Base-by-base conservation (phyloP, 1,140 invertebrate species). In the Cyphomyrmex costatus region DNA sequence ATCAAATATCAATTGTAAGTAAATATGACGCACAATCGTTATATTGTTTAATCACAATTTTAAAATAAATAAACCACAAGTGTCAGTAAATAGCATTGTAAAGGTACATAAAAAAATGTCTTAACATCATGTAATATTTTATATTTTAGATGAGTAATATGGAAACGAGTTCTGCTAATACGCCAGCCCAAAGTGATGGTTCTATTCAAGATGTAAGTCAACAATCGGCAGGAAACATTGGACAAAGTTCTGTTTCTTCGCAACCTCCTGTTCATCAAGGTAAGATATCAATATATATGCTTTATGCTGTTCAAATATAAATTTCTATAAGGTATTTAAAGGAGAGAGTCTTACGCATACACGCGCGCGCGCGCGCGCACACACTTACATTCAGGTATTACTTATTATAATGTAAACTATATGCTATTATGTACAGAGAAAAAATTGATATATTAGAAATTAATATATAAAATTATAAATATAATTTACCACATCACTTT, bases 1-100 rank as follows among this genome's bases (percentile, higher is more conserved):
- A 95, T 91, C 94, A 95, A 88, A 94, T 95, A 92, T 94, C 94
- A 68, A 94, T 95, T 90, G 95, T 95, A 92, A 90, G 92, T 88
- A 65, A 53, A 80, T 66, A 74, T 65, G 12, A 46, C 0, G 1
- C 21, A n/a, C 2, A 21, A 21, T 42, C 6, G 1, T 61, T 46
- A 19, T 42, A 24, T 36, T 46, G 49, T 46, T 42, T 42, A 42
- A 42, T 42, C 10, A 42, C 36, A 42, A 42, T 42, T 10, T 42
- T 42, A 8, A 36, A 36, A 36, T 42, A 42, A 8, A 3, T 36
- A 42, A 42, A 42, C 8, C 19, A 53, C 51, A 19, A 19, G 51
- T 53, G 19, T 19, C 1, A n/a, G 51, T 19, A 0, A 19, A n/a
- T 51, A 53, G 16, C 24, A 36, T 80, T 68, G 2, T 56, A 60